Percentiles rank a stretch among this genome's conserved stretches.
These are phyloP conservation scores for Tortrix viridana DNA, from an alignment of 2,888 invertebrate species.

Conservation along the genomic window DNA sequence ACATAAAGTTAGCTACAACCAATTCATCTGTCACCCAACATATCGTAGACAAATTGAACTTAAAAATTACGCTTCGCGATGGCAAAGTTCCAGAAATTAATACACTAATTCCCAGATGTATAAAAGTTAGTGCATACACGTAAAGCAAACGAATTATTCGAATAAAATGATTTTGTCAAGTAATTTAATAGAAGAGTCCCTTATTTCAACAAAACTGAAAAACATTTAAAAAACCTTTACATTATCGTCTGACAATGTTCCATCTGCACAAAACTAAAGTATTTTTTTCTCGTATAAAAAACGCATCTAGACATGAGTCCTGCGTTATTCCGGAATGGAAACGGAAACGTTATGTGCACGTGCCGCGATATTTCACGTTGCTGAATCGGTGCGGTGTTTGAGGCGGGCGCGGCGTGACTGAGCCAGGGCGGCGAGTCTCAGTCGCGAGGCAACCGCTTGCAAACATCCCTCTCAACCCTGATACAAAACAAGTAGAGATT, in stretches of 20 bases:
- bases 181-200: no score
- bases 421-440: slow-evolving; percentile 51
- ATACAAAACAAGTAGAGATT: background rate
- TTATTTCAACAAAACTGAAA: background rate
- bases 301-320: slow-evolving; percentile 26
- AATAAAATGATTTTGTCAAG: no score
- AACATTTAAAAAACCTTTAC: slow-evolving; percentile 15
- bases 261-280: background rate
- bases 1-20: slow-evolving; percentile 14
- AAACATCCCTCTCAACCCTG: slow-evolving; percentile 64
- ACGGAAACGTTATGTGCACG: slow-evolving; percentile 3
- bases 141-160: background rate
- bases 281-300: slow-evolving; percentile 29
- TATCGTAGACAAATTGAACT: slow-evolving; percentile 1
- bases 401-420: slow-evolving; percentile 75
- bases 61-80: slow-evolving; percentile 5
- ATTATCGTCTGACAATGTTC: slow-evolving; percentile 9
- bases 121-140: background rate
- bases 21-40: slow-evolving; percentile 23
- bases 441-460: slow-evolving; percentile 76
- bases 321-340: slow-evolving; percentile 3
- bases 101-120: slow-evolving; percentile 1
- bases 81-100: background rate
- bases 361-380: slow-evolving; percentile 2
- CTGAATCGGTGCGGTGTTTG: slow-evolving; percentile 47